Base-by-base conservation (phyloP, 2,888 invertebrate genomes). In the Lacanobia wlatinum region DNA sequence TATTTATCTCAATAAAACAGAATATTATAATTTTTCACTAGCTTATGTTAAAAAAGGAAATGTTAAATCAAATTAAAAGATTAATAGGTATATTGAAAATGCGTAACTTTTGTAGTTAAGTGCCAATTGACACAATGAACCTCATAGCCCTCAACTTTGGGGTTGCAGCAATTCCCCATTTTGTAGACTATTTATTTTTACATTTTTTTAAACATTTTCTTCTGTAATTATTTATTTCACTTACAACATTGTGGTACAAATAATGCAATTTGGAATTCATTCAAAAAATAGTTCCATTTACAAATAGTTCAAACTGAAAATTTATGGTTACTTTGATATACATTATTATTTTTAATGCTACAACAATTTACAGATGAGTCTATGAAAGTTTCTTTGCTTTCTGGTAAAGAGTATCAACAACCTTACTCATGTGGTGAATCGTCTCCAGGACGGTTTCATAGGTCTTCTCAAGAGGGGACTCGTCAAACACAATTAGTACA, bases 341-440 rank as follows among this genome's bases (percentile, higher is more conserved):
- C 92, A 92, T 90, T 92, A 93, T 92, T 93, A 90, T 88, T 92
- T 84, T 93, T 93, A 95, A 92, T 88, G 91, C 94, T 95, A 95
- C 93, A 95, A 95, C 93, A 94, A 92, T 93, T 93, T 93, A 94
- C 90, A 92, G 83, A 87, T 80, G 74, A 87, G 92, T 91, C 96
- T 96, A 99, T 96, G 99, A 99, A 85, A 99, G 97, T 96, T 99
- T 99, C 97, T 99, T 99, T 85, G 99, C 99, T 97, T 99, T 99
- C 97, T 99, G 99, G 96, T 99, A 99, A 87, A 99, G 97, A 67
- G 99, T 99, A 96, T 99, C 99, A 88, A 99, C 99, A 90, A 99
- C 99, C 97, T 99, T 99, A 90, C 99, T 99, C 99, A 99, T 99
- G 95, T 98, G 99, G 93, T 99, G 99, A 94, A 99, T 99, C 78